Evolutionary conservation across 2,797 vertebrate genomes (phyloP), one percentile per base, ranked within the genome.

Genomic region (Hafferia zeledoni): DNA sequence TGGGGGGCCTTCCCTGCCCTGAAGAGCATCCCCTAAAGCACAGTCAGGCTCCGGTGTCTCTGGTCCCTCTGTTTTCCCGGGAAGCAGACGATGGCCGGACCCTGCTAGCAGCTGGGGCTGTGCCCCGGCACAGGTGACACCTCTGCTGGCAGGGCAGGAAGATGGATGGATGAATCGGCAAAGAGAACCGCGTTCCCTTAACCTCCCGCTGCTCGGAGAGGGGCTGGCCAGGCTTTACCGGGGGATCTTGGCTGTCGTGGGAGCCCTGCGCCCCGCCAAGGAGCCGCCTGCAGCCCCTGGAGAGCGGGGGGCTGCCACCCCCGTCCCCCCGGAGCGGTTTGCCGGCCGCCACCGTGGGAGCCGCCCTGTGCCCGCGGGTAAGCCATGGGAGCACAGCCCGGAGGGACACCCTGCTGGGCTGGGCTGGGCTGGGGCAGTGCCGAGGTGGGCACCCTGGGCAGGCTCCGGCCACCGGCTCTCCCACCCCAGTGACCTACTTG

Each of bases 111-210:
- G 71, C 93, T 84, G 10, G 33, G 93, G 94, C 86, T 55, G 46
- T 16, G 74, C 35, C 76, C 70, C 37, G 56, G 81, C 33, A 0
- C 25, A 11, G 71, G 80, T 77, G 53, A 30, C 70, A 4, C 47
- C 77, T 37, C 75, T 57, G 72, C 84, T 16, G 55, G 88, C 91
- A 39, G 94, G 87, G 14, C 33, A 74, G 61, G 70, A 56, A 69
- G 91, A 71, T 88, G 95, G 92, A 94, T 91, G 96, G 67, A 96
- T 93, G 95, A 96, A 92, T 94, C 82, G 79, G 46, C 93, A 91
- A 83, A 64, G 91, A 50, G 83, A 84, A 27, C 72, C 50, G 7
- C 65, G 72, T 30, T 88, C 79, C 72, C 60, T 85, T 60, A 78
- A 91, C 80, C 78, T 91, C 35, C 80, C 23, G 9, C 84, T 91